Evolutionary conservation across 2,888 invertebrate genomes (phyloP), one percentile per base, ranked within the genome.

Genomic region (Oxyteleia sp.): DNA sequence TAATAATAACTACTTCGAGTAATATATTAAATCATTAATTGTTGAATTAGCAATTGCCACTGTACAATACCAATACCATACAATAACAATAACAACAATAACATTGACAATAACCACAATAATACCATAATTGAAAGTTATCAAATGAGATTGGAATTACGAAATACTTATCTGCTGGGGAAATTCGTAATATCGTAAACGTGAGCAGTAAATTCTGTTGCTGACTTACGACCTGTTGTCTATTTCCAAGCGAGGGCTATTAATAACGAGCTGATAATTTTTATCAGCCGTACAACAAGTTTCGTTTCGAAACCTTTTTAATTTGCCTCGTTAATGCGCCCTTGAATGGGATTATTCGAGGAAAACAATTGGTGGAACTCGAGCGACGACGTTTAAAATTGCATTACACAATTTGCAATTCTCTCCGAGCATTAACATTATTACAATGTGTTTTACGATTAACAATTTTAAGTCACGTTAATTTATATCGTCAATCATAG

Each of bases 221-320:
- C 35, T 15, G 15, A 29, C 15, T 43, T 47, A 23, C 57, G 23
- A 69, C 20, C 29, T 45, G 38, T 10, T 38, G 71, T 10, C 59
- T 59, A 59, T 71, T 71, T 71, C 23, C 69, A 57, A 29, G 47
- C 71, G 29, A 15, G 29, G 26, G 53, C 72, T 72, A 72, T 72
- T 72, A 72, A 63, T 72, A 72, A 43, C 61, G 2, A 49, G 15
- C 66, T 75, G 75, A 75, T 75, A 66, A 75, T 66, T 66, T 59
- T 57, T 75, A 75, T 75, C 75, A 66, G 64, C 47, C 55, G 55
- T 55, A 51, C 63, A 61, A 43, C 41, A 51, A 53, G 45, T 75
- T 64, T 71, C n/a, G 38, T 51, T 64, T 74, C 13, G 59, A 66
- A 66, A 59, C n/a, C 47, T 26, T 53, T 55, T 49, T 66, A 66